Evolutionary conservation across 2,888 invertebrate genomes (phyloP).

Genomic region (Dexiosoma caninum): DNA sequence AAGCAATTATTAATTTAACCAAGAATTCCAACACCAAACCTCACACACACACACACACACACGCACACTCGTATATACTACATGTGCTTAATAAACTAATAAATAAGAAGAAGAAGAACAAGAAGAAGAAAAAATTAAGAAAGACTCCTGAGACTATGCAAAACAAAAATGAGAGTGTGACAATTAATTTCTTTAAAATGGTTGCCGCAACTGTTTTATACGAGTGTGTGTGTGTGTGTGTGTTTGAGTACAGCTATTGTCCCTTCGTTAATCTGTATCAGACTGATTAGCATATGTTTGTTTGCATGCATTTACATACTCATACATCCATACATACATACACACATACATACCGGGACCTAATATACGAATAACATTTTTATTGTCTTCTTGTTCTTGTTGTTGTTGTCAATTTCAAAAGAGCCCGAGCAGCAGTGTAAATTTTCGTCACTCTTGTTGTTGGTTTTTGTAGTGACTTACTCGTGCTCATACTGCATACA

Average conservation of each 20-base stretch:
- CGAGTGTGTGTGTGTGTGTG: background rate
- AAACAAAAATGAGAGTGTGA: background rate
- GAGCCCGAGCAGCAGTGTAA: constrained; percentile 6
- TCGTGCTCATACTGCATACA: constrained; percentile 1
- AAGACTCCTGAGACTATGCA: background rate
- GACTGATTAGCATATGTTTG: constrained; percentile 41
- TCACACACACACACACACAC: background rate
- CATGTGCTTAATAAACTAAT: background rate
- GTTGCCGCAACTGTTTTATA: background rate
- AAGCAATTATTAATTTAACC: constrained; percentile 45
- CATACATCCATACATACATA: too few relatives aligned
- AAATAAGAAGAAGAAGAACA: constrained; percentile 1
- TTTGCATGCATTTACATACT: background rate
- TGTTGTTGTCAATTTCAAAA: too few relatives aligned
- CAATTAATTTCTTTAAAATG: background rate
- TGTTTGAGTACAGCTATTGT: background rate
- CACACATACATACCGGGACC: too few relatives aligned
- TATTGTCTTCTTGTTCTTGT: too few relatives aligned
- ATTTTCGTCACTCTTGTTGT: constrained; percentile 32
- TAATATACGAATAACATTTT: too few relatives aligned
- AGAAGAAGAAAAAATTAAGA: background rate
- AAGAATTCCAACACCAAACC: too few relatives aligned
- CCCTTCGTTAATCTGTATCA: constrained; percentile 23
- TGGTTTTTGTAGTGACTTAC: constrained; percentile 7
- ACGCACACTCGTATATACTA: too few relatives aligned